A percentile compares a stretch with the other conserved stretches of the same genome.
Evolutionary conservation across 2,888 invertebrate species (phyloP).

Genomic region (Sarcophaga subvicina): DNA sequence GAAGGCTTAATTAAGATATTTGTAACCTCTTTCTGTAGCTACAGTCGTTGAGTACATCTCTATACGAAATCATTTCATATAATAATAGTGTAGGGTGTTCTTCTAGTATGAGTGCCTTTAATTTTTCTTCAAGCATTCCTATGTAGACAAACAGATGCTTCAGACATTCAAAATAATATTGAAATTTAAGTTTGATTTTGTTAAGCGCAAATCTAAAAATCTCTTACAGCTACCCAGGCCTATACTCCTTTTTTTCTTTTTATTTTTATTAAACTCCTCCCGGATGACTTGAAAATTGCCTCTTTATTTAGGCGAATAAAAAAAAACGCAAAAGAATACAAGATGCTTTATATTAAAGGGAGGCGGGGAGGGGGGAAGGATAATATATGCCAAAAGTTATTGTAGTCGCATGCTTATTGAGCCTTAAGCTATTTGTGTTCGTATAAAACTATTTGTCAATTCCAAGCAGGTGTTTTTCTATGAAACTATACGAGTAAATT

Average conservation of each 20-base stretch:
- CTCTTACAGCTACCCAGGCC: background rate
- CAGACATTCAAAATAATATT: conserved; percentile 63
- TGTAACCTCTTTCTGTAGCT: too few relatives aligned
- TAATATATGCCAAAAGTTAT: conserved; percentile 51
- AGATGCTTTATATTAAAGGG: too few relatives aligned
- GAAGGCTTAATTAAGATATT: too few relatives aligned
- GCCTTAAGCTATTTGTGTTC: conserved; percentile 24
- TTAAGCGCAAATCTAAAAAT: conserved; percentile 3
- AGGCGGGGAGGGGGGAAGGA: background rate
- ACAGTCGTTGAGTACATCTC: too few relatives aligned
- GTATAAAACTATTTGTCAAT: conserved; percentile 60
- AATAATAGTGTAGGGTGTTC: too few relatives aligned
- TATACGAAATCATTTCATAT: too few relatives aligned
- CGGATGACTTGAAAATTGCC: conserved; percentile 17
- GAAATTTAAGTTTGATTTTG: conserved; percentile 62
- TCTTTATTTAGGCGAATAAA: background rate
- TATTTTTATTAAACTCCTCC: conserved; percentile 30
- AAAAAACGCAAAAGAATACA: too few relatives aligned
- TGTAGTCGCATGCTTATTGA: conserved; percentile 3
- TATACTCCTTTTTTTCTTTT: background rate
- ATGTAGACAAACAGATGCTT: conserved; percentile 62
- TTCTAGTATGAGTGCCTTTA: background rate
- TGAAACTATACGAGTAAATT: conserved; percentile 23
- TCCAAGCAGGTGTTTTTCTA: conserved; percentile 60
- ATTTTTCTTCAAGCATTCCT: conserved; percentile 1